These are phyloP conservation scores for Sternotherus odoratus DNA, from an alignment of 2,797 vertebrate species.

Conservation along the genomic window DNA sequence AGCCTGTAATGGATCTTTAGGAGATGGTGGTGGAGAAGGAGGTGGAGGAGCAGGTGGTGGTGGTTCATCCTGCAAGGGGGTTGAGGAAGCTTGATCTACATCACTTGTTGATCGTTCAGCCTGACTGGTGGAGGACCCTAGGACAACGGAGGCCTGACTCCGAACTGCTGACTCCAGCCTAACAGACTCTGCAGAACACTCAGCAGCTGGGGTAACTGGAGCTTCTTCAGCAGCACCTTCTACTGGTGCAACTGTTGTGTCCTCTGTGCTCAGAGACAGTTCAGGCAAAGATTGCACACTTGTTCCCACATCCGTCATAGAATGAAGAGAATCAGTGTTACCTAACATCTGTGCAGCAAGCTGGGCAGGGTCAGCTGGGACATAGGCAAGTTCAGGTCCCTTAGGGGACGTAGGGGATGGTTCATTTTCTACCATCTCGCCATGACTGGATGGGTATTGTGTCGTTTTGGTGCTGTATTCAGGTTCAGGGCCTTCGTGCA, in stretches of 20 bases:
- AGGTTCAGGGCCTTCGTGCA: background rate
- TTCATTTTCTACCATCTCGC: background rate
- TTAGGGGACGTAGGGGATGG: background rate
- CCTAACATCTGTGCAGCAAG: slow-evolving; percentile 73
- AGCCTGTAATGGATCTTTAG: slow-evolving; percentile 26
- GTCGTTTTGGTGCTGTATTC: slow-evolving; percentile 53
- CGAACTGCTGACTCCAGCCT: background rate
- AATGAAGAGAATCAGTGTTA: slow-evolving; percentile 52
- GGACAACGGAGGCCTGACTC: background rate
- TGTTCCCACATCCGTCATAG: slow-evolving; percentile 75
- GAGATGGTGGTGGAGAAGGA: slow-evolving; percentile 29
- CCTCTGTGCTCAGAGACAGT: slow-evolving; percentile 21
- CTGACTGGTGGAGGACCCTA: background rate
- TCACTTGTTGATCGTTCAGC: slow-evolving; percentile 24
- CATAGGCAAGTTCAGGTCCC: slow-evolving; percentile 44
- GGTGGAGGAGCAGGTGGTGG: background rate
- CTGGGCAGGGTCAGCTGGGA: slow-evolving; percentile 72
- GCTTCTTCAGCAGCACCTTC: slow-evolving; percentile 30
- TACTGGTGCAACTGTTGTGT: background rate
- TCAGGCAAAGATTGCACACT: slow-evolving; percentile 51
- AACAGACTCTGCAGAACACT: slow-evolving; percentile 1
- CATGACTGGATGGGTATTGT: slow-evolving; percentile 51
- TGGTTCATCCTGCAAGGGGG: slow-evolving; percentile 66
- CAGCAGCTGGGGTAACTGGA: background rate
- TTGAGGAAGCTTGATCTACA: slow-evolving; percentile 1